Conservation (phyloP, 2,113 vertebrate species). For the Apus apus region DNA sequence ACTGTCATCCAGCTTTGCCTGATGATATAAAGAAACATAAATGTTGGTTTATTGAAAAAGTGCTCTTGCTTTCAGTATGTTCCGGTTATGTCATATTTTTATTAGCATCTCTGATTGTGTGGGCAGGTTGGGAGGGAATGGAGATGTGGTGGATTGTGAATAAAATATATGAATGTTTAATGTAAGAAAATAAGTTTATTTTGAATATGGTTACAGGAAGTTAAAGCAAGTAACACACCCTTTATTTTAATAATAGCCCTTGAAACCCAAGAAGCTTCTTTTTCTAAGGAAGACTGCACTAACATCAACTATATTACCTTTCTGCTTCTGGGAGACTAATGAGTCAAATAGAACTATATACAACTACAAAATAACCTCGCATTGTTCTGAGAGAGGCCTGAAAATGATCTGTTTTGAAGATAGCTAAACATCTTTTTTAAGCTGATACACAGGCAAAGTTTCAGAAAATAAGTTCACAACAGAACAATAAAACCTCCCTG, state of each 20-base stretch:
- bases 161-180: conserved; percentile 3
- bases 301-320: not conserved
- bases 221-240: not conserved
- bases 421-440: not conserved
- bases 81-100: conserved; percentile 41
- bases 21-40: conserved; percentile 57
- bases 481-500: not conserved
- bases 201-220: not conserved
- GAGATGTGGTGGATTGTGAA: not conserved
- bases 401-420: not conserved
- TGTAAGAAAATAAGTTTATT: not conserved
- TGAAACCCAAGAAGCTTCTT: not conserved
- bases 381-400: not conserved
- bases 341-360: not conserved
- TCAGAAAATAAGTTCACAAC: not conserved
- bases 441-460: not conserved
- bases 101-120: not conserved
- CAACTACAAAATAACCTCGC: not conserved
- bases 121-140: not conserved
- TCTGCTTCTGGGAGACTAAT: not conserved
- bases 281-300: not conserved
- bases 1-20: conserved; percentile 77
- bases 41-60: conserved; percentile 60
- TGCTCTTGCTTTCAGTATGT: conserved; percentile 62
- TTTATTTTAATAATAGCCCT: not conserved